Evolutionary conservation across 2,797 vertebrate genomes (phyloP).

Genomic region (Galagoides demidoff): DNA sequence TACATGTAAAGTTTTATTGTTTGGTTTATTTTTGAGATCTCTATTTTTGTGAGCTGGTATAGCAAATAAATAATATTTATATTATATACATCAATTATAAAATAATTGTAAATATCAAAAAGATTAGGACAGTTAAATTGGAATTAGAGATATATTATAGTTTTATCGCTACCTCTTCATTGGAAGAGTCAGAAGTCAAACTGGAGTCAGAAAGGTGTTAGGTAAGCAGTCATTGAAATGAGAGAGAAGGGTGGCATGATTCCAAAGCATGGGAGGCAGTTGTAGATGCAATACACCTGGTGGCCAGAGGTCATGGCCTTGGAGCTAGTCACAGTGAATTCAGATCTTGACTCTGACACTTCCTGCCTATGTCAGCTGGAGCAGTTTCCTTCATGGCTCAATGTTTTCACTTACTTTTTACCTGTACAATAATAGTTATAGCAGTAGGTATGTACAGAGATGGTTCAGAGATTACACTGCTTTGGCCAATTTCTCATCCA

Average conservation of each 20-base stretch:
- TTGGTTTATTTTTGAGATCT: background rate
- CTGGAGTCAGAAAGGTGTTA: background rate
- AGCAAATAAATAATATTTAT: background rate
- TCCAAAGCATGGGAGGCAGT: background rate
- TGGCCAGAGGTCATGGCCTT: background rate
- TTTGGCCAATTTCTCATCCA: background rate
- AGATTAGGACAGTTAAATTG: background rate
- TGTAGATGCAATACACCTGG: background rate
- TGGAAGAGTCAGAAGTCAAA: background rate
- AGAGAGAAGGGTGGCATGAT: background rate
- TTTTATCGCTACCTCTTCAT: background rate
- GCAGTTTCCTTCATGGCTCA: background rate
- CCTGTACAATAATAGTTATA: background rate
- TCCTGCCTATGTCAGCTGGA: background rate
- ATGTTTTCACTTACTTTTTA: background rate
- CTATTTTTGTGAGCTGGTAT: background rate
- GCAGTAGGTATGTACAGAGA: background rate
- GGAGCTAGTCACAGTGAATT: background rate
- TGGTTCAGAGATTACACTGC: background rate
- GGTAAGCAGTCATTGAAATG: background rate
- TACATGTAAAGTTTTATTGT: background rate
- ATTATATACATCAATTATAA: background rate
- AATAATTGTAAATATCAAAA: background rate
- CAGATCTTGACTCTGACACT: background rate
- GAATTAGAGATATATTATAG: background rate